Base-by-base conservation (phyloP, 2,797 vertebrate species). In the Tinamus major region DNA sequence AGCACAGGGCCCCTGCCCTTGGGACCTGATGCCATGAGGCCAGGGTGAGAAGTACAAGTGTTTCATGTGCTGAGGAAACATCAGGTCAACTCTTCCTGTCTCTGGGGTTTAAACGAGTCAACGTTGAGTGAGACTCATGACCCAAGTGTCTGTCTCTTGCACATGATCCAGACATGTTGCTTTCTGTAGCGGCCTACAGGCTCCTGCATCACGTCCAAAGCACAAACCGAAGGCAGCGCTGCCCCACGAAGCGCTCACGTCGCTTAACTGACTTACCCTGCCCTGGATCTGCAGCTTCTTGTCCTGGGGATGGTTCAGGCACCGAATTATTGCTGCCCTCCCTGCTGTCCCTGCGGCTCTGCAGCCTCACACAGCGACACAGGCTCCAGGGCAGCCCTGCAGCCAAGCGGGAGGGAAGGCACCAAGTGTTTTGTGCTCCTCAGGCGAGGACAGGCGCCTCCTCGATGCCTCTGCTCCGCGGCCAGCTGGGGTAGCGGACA, bases 1-100 rank as follows among this genome's bases (percentile, higher is more conserved):
- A 29, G 62, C 42, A 41, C 21, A 0, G 1, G 18, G 68, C 16
- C 53, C 13, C 49, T 51, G 29, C 7, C 23, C 4, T 0, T 0
- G 13, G 31, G 31, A 67, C 27, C 7, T 4, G 1, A 0, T 6
- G 15, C 49, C 51, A 4, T 19, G 51, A 20, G 46, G 24, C 49
- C 92, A 76, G 53, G 53, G 37, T 37, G 62, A 58, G 37, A 64
- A 37, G 41, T 41, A 42, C 20, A 48, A 29, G 8, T 10, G 15
- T 80, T 83, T 29, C 29, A 21, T 0, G 0, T 39, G 29, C 49
- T 82, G n/a, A 0, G 9, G 53, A 53, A 78, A 88, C 78, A n/a
- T 70, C 65, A 75, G 81, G 78, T 86, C 70, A 80, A 94, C 78
- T 42, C 61, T n/a, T 77, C 35, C 65, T n/a, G 61, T 78, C 48